A percentile compares a stretch with the other conserved stretches of the same genome.
phyloP scores from a whole-genome alignment of 2,797 vertebrate species.

The Tarsius wallacei region DNA sequence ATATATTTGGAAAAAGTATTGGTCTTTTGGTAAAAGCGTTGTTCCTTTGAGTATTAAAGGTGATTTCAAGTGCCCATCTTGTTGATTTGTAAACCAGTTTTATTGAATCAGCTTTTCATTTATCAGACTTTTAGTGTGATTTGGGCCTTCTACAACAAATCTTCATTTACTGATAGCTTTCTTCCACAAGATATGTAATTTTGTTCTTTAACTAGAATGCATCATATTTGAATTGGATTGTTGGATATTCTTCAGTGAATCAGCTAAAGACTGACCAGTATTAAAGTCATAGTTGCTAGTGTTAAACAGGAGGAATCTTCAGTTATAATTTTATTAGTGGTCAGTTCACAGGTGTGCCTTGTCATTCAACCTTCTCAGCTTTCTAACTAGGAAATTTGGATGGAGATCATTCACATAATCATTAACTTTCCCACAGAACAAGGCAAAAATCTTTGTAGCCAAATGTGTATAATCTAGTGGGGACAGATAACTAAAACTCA shows the following conservation, averaged over 20 bases:
- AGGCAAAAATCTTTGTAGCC: slow-evolving; percentile 39
- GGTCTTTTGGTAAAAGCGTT: background rate
- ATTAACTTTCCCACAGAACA: background rate
- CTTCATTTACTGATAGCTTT: background rate
- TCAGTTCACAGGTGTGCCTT: background rate
- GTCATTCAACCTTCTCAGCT: slow-evolving; percentile 36
- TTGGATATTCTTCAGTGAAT: background rate
- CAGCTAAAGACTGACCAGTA: background rate
- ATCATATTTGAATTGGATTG: background rate
- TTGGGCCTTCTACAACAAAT: background rate
- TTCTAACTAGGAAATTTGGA: background rate
- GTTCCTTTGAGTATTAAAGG: background rate
- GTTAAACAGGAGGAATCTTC: background rate
- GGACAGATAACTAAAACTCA: background rate
- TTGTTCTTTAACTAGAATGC: background rate
- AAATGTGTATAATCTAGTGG: background rate
- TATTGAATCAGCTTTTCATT: background rate
- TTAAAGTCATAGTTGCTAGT: background rate
- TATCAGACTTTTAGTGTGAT: background rate
- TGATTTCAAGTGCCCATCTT: background rate
- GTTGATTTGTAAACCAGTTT: background rate
- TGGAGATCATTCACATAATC: background rate
- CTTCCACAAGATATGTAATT: background rate
- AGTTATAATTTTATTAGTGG: background rate
- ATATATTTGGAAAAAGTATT: background rate